These are phyloP conservation scores for Pseudopodoces humilis DNA, from an alignment of 2,113 vertebrate genomes.

Conservation along the genomic window DNA sequence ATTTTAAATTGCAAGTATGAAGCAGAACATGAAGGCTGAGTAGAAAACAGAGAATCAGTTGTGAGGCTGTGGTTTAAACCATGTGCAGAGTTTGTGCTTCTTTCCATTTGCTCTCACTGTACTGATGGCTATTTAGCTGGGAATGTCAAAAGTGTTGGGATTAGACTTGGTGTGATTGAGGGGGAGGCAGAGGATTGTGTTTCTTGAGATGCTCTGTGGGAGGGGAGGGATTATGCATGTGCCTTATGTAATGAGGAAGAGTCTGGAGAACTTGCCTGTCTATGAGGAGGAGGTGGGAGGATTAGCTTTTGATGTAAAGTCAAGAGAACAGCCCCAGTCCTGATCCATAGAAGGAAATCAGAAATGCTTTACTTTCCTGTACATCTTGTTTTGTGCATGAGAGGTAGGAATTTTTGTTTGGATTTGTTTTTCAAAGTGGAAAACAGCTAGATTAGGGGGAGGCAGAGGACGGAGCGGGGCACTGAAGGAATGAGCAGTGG, in stretches of 20 bases:
- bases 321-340: not conserved
- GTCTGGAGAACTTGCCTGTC: constrained; percentile 35
- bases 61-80: not conserved
- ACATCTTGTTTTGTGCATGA: not conserved
- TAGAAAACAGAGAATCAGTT: not conserved
- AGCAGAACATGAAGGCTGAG: not conserved
- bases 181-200: constrained; percentile 52
- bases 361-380: not conserved
- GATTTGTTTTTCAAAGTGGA: not conserved
- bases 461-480: not conserved
- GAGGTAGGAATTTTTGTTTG: not conserved
- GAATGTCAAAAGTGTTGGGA: constrained; percentile 46
- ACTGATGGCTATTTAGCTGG: constrained; percentile 36
- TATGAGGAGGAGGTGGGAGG: not conserved
- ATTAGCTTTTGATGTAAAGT: constrained; percentile 54
- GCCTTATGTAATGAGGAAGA: constrained; percentile 61
- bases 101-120: not conserved
- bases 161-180: constrained; percentile 58
- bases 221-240: constrained; percentile 64
- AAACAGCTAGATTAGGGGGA: not conserved
- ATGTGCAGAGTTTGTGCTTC: not conserved
- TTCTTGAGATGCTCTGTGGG: constrained; percentile 64
- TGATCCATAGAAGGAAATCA: constrained; percentile 17
- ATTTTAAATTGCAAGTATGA: not conserved
- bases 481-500: not conserved